Conservation (phyloP, 2,113 vertebrate genomes). For the Polypterus bichir region DNA sequence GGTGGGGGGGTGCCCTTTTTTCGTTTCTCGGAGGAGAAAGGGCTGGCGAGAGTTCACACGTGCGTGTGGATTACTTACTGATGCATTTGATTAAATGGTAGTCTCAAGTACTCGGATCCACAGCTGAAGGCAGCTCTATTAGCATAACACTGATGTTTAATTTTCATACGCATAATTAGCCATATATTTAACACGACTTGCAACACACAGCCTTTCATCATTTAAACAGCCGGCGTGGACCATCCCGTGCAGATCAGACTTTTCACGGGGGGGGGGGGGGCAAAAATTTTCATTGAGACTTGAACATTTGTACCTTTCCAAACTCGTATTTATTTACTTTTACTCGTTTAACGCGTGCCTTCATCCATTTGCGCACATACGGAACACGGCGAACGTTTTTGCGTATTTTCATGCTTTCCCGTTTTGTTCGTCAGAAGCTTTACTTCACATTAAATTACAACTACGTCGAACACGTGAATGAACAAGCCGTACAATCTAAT, state of each 20-base stretch:
- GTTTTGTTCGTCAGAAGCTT: too few relatives aligned
- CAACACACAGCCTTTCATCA: conserved; percentile 68
- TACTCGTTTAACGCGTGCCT: too few relatives aligned
- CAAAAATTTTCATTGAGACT: not conserved
- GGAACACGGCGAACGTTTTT: too few relatives aligned
- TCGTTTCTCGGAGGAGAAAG: conserved; percentile 18
- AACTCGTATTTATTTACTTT: too few relatives aligned
- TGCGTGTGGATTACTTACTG: conserved; percentile 75
- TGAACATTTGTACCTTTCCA: too few relatives aligned
- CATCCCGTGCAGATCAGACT: conserved; percentile 41
- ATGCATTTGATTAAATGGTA: conserved; percentile 89
- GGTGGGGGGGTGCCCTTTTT: too few relatives aligned
- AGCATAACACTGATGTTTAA: conserved; percentile 97
- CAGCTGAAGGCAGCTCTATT: conserved; percentile 86
- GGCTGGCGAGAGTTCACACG: conserved; percentile 69
- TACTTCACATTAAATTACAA: too few relatives aligned
- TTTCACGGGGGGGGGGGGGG: conserved; percentile 31
- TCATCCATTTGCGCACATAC: too few relatives aligned
- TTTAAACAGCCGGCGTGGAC: conserved; percentile 62
- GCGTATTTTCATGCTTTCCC: too few relatives aligned
- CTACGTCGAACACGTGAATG: too few relatives aligned
- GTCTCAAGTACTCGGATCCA: conserved; percentile 76
- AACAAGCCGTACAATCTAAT: too few relatives aligned
- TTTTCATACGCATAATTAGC: conserved; percentile 99
- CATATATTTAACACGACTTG: conserved; percentile 95